Conservation (phyloP, 2,888 invertebrate genomes). For the Tupiocoris notatus region DNA sequence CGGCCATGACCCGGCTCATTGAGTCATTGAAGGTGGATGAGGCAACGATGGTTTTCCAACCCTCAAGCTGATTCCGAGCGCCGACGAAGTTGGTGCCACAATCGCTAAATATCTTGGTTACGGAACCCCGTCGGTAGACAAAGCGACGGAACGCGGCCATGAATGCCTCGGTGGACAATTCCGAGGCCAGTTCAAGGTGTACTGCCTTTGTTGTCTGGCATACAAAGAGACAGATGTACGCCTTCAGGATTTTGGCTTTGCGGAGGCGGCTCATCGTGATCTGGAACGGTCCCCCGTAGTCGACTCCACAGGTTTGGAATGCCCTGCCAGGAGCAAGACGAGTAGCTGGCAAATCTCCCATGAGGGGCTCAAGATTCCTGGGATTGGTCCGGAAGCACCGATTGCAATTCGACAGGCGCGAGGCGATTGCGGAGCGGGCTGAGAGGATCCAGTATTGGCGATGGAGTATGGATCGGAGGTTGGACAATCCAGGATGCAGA, state of each 20-base stretch:
- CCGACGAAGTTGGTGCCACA: neutral
- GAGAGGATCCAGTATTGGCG: conserved; percentile 40
- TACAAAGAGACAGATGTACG: conserved; percentile 48
- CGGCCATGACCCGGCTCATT: neutral
- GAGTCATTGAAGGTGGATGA: neutral
- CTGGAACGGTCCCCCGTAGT: neutral
- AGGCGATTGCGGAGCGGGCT: conserved; percentile 19
- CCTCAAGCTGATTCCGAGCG: neutral
- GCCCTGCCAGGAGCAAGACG: conserved; percentile 43
- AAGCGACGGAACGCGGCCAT: conserved; percentile 29
- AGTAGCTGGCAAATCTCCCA: conserved; percentile 41
- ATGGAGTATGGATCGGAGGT: conserved; percentile 17
- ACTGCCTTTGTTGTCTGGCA: conserved; percentile 50
- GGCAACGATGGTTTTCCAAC: neutral
- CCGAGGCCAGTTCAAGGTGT: conserved; percentile 47
- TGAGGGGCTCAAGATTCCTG: conserved; percentile 19
- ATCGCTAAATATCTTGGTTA: neutral
- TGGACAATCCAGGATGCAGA: conserved; percentile 41
- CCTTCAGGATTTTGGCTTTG: conserved; percentile 40
- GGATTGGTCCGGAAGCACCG: conserved; percentile 36
- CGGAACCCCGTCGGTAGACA: neutral
- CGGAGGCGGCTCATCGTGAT: conserved; percentile 26
- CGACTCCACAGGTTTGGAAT: conserved; percentile 11
- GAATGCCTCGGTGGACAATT: conserved; percentile 47
- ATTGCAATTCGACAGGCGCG: conserved; percentile 12